Conservation (phyloP, 2,113 vertebrate genomes). For the Calyptommatus sinebrachiatus region DNA sequence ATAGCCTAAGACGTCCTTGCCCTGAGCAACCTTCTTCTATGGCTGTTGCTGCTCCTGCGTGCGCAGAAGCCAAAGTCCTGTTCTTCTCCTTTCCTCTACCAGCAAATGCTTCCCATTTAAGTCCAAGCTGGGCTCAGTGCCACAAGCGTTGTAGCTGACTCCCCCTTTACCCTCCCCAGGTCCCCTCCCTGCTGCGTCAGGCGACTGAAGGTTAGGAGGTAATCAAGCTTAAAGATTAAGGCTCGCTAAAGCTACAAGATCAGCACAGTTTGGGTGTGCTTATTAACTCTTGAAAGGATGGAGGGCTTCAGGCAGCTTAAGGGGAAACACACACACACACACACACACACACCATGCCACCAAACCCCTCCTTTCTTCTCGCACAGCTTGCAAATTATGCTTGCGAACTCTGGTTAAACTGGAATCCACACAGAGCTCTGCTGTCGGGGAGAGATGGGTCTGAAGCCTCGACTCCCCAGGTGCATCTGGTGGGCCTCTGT, state of each 20-base stretch:
- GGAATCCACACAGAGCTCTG: too few relatives aligned
- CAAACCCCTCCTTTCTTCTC: background rate
- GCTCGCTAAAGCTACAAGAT: conserved; percentile 79
- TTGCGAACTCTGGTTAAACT: too few relatives aligned
- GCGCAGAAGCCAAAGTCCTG: conserved; percentile 65
- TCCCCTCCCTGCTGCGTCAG: conserved; percentile 53
- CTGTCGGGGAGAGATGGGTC: too few relatives aligned
- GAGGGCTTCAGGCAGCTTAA: background rate
- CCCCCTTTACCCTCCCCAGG: conserved; percentile 37
- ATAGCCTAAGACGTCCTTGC: too few relatives aligned
- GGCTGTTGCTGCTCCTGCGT: background rate
- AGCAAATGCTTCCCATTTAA: conserved; percentile 76
- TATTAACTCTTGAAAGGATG: conserved; percentile 74
- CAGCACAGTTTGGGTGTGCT: conserved; percentile 73
- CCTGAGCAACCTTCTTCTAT: too few relatives aligned
- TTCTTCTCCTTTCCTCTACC: conserved; percentile 74
- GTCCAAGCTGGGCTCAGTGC: conserved; percentile 76
- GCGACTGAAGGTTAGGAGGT: conserved; percentile 75
- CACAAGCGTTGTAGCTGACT: conserved; percentile 77
- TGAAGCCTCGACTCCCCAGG: too few relatives aligned
- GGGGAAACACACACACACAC: background rate
- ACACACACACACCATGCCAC: too few relatives aligned
- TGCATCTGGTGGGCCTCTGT: too few relatives aligned
- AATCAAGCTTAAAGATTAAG: conserved; percentile 87
- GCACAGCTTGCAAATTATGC: too few relatives aligned